These are phyloP conservation scores for Hyperopisus bebe DNA, from an alignment of 2,113 vertebrate genomes.

Conservation along the genomic window DNA sequence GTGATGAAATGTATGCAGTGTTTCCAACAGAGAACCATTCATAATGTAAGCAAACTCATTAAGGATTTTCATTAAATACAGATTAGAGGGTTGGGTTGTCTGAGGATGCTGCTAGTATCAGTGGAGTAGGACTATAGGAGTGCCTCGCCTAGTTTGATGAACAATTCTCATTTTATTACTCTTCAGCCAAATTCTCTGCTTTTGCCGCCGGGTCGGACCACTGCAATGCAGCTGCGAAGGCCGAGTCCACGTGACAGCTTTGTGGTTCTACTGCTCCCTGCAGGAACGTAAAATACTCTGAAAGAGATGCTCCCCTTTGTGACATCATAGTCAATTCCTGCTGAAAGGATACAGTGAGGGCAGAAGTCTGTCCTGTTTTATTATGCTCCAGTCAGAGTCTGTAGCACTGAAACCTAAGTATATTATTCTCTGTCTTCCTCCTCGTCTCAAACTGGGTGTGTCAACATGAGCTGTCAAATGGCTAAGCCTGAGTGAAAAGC, in stretches of 20 bases:
- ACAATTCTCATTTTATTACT: neutral
- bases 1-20: neutral
- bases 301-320: neutral
- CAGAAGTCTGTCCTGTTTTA: neutral
- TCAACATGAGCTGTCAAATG: neutral
- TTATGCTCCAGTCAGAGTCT: neutral
- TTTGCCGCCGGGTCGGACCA: neutral
- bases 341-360: neutral
- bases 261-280: neutral
- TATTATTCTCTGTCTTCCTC: neutral
- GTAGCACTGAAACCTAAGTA: neutral
- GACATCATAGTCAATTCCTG: neutral
- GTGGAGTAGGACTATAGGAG: neutral
- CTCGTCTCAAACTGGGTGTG: neutral
- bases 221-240: neutral
- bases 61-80: neutral
- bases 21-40: neutral
- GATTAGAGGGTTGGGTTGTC: neutral
- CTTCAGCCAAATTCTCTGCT: neutral
- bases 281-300: neutral
- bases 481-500: neutral
- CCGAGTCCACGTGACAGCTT: neutral
- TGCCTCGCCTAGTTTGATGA: neutral
- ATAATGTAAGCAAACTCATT: neutral
- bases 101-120: neutral